Evolutionary conservation across 2,888 invertebrate genomes (phyloP).

Genomic region (Halocaridina rubra): DNA sequence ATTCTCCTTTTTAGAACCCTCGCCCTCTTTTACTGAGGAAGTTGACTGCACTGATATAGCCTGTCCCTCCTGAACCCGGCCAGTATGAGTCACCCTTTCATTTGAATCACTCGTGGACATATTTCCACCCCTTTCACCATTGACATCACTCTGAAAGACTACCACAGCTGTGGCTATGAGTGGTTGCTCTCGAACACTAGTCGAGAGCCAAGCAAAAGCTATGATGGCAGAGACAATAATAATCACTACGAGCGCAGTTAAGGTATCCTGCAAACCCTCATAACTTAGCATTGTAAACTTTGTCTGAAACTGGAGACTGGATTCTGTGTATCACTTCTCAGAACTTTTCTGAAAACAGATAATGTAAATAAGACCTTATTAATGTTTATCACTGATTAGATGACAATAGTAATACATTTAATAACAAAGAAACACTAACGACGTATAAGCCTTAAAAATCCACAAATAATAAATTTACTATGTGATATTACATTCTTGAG

Average conservation of each 20-base stretch:
- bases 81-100: not conserved
- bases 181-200: conserved; percentile 49
- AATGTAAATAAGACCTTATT: too few species aligned
- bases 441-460: too few species aligned
- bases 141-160: conserved; percentile 37
- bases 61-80: not conserved
- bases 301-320: too few species aligned
- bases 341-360: too few species aligned
- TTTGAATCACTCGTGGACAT: not conserved
- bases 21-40: not conserved
- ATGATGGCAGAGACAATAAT: conserved; percentile 33
- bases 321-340: too few species aligned
- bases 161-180: conserved; percentile 53
- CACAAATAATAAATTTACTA: too few species aligned
- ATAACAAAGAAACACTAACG: too few species aligned
- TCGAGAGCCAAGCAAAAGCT: conserved; percentile 51
- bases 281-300: conserved; percentile 53
- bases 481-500: too few species aligned
- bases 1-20: not conserved
- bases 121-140: not conserved
- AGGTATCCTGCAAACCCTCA: conserved; percentile 37
- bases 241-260: conserved; percentile 37
- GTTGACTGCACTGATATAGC: not conserved
- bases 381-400: too few species aligned
- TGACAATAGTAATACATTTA: too few species aligned